Percentiles rank a stretch among this genome's conserved stretches.
phyloP scores from a whole-genome alignment of 2,888 invertebrate genomes.

The Pilophorus perplexus region DNA sequence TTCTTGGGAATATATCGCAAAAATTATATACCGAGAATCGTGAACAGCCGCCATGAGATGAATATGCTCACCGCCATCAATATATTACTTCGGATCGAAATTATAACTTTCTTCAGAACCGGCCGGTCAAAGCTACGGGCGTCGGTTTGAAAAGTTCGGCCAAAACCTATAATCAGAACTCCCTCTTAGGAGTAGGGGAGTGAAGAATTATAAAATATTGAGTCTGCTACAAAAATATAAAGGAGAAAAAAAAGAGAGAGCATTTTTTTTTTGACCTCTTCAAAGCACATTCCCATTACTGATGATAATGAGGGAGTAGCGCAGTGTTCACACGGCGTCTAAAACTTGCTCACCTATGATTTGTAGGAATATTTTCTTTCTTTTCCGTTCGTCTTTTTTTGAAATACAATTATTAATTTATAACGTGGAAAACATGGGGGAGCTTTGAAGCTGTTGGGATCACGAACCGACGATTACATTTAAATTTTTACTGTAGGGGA shows the following conservation, averaged over 20 bases:
- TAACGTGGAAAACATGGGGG: slow-evolving; percentile 5
- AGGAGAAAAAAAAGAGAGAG: slow-evolving; percentile 21
- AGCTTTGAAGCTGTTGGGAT: slow-evolving; percentile 12
- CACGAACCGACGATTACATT: slow-evolving; percentile 36
- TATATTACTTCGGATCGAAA: slow-evolving; percentile 38
- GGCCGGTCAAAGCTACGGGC: not conserved
- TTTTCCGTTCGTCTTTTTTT: not conserved
- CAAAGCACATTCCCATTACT: slow-evolving; percentile 19
- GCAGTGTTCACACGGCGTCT: slow-evolving; percentile 35
- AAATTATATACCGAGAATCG: too few species aligned
- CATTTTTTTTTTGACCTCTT: slow-evolving; percentile 8
- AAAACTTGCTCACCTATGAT: slow-evolving; percentile 39
- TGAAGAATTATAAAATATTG: slow-evolving; percentile 37
- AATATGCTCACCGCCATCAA: slow-evolving; percentile 1
- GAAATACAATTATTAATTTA: slow-evolving; percentile 40
- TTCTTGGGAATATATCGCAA: too few species aligned
- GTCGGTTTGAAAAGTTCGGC: slow-evolving; percentile 3
- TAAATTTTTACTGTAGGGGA: slow-evolving; percentile 29
- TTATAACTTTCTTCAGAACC: slow-evolving; percentile 32
- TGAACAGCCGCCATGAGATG: too few species aligned
- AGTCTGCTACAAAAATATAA: slow-evolving; percentile 35
- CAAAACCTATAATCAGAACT: slow-evolving; percentile 38
- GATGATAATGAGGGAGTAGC: slow-evolving; percentile 38
- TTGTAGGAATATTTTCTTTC: slow-evolving; percentile 33
- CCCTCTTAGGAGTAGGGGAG: slow-evolving; percentile 6